Evolutionary conservation across 2,888 invertebrate genomes (phyloP).

Genomic region (Caenorhabditis angaria): DNA sequence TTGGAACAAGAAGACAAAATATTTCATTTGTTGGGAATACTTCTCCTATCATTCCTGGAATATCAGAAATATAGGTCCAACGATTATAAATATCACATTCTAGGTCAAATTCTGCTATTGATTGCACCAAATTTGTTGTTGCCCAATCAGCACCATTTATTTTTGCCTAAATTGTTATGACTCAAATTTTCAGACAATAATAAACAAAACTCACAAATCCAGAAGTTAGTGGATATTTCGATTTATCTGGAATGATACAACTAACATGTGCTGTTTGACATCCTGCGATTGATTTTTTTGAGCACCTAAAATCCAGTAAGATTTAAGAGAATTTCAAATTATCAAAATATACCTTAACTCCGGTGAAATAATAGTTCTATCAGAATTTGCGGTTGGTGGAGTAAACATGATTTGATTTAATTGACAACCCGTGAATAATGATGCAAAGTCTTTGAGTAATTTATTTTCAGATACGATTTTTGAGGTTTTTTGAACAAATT

Average conservation of each 20-base stretch:
- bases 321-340: neutral
- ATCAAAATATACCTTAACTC: constrained; percentile 11
- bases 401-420: constrained; percentile 30
- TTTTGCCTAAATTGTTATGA: constrained; percentile 22
- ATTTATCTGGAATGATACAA: constrained; percentile 18
- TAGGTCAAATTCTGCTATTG: constrained; percentile 19
- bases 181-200: neutral
- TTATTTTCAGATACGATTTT: constrained; percentile 12
- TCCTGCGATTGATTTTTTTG: constrained; percentile 20
- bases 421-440: constrained; percentile 28
- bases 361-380: constrained; percentile 32
- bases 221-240: constrained; percentile 33
- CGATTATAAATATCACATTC: constrained; percentile 32
- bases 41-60: constrained; percentile 34
- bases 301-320: constrained; percentile 22
- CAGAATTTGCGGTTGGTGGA: constrained; percentile 24
- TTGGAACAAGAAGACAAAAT: constrained; percentile 40
- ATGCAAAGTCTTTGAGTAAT: constrained; percentile 16
- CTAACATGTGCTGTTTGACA: constrained; percentile 19
- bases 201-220: constrained; percentile 32
- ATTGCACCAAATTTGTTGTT: constrained; percentile 29
- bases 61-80: constrained; percentile 44
- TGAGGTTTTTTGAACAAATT: constrained; percentile 22
- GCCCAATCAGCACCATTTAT: constrained; percentile 42
- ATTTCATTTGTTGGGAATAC: constrained; percentile 38